These are phyloP conservation scores for Miichthys miiuy DNA, from an alignment of 2,797 vertebrate genomes.

Conservation along the genomic window DNA sequence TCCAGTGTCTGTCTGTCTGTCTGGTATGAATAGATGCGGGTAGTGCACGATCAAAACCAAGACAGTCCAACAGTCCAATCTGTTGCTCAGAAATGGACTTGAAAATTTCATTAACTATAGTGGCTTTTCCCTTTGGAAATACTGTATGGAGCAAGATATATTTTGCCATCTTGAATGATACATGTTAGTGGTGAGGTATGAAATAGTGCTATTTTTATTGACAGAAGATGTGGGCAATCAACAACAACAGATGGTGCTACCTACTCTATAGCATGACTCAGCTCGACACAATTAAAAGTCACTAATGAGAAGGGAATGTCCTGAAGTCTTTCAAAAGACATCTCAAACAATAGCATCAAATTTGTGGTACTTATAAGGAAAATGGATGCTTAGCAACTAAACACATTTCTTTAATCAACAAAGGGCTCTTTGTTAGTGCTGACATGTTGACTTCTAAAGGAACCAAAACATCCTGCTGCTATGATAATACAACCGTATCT, in stretches of 20 bases:
- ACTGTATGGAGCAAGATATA: not conserved
- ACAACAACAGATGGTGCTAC: constrained; percentile 32
- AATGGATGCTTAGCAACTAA: not conserved
- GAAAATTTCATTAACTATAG: constrained; percentile 17
- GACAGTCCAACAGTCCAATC: constrained; percentile 27
- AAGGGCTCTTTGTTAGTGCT: constrained; percentile 19
- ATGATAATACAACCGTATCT: not conserved
- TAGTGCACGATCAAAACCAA: constrained; percentile 30
- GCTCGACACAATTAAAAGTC: not conserved
- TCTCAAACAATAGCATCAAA: not conserved
- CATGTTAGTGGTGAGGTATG: constrained; percentile 8
- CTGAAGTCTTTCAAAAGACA: not conserved
- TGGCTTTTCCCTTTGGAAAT: constrained; percentile 22
- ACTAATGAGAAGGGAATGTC: constrained; percentile 16
- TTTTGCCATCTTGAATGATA: not conserved
- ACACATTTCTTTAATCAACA: constrained; percentile 23
- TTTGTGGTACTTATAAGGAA: not conserved
- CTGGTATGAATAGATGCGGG: constrained; percentile 28
- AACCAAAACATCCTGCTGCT: constrained; percentile 23
- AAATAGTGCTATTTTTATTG: not conserved
- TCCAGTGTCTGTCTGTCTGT: constrained; percentile 39
- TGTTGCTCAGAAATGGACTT: constrained; percentile 36
- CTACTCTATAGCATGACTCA: constrained; percentile 24
- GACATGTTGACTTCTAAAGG: not conserved
- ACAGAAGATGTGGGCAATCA: not conserved